Base-by-base conservation (phyloP, 2,888 invertebrate genomes). In the Pristionchus entomophagus region DNA sequence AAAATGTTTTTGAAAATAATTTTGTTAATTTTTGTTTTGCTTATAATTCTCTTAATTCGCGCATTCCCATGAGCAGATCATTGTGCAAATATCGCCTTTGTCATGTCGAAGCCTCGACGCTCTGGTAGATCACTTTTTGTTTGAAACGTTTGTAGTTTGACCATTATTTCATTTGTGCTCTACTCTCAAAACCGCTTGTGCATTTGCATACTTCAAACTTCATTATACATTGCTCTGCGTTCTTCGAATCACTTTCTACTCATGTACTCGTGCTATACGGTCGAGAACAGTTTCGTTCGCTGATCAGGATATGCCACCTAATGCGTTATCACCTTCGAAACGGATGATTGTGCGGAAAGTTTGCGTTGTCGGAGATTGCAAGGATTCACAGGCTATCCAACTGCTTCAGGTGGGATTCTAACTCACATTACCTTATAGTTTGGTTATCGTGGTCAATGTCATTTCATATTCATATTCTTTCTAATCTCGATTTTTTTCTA, bases 351-450 rank as follows among this genome's bases (percentile, higher is more conserved):
- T 82, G 29, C 82, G 59, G 38, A 59, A 35, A 56, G 82, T 82
- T 5, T 82, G 82, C 59, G 82, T 82, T 22, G 82, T 82, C 29
- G 82, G 82, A 4, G n/a, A 22, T 4, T 82, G 82, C 82, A 82
- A 56, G 41, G 82, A 82, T 59, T 45, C 53, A 19, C 41, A 38
- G 26, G 56, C 59, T 19, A 59, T 82, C 49, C n/a, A 38, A 17
- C 56, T 82, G 38, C 59, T 82, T 26, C 82, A 82, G 59, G 82
- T 82, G n/a, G 3, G 45, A 14, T 26, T 51, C 22, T 82, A 78
- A 32, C 32, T 6, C n/a, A 45, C 35, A 26, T 45, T 77, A 1
- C 3, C 6, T 49, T 35, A 29, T n/a, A 32, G 8, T n/a, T 17
- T 5, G 22, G 29, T 19, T 29, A 65, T 65, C 19, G 3, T 35